Evolutionary conservation across 2,888 invertebrate species (phyloP).

Genomic region (Odontomyia ornata): DNA sequence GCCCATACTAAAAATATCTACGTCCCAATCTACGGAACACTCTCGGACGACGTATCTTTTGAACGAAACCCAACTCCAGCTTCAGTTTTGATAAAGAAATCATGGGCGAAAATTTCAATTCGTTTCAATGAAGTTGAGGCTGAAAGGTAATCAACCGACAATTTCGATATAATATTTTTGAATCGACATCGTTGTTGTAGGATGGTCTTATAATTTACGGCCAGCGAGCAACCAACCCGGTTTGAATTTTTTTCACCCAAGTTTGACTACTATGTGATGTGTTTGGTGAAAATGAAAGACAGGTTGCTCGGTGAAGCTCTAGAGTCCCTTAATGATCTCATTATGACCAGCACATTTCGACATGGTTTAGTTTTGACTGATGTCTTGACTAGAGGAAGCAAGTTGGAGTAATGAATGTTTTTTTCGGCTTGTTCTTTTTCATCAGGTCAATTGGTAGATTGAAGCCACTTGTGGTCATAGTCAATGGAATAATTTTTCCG

Average conservation of each 20-base stretch:
- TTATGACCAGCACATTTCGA: slow-evolving; percentile 44
- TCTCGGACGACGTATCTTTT: not conserved
- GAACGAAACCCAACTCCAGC: not conserved
- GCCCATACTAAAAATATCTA: not conserved
- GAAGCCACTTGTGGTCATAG: not conserved
- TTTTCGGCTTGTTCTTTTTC: not conserved
- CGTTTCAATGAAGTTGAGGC: slow-evolving; percentile 32
- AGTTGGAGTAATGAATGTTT: not conserved
- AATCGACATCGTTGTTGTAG: not conserved
- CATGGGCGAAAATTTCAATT: slow-evolving; percentile 43
- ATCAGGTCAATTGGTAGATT: not conserved
- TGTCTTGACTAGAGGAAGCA: slow-evolving; percentile 23
- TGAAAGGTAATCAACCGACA: slow-evolving; percentile 37
- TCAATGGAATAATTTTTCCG: not conserved
- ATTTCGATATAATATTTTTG: slow-evolving; percentile 19
- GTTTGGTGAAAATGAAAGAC: slow-evolving; percentile 30
- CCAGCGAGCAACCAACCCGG: not conserved
- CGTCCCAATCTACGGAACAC: not conserved
- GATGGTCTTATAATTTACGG: not conserved
- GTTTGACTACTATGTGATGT: not conserved
- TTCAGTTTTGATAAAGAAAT: slow-evolving; percentile 33
- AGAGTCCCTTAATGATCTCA: slow-evolving; percentile 42
- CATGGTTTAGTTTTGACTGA: slow-evolving; percentile 43
- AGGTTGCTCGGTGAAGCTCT: slow-evolving; percentile 38
- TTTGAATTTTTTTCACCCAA: not conserved